These are phyloP conservation scores for Drosophila tripunctata DNA, from an alignment of 2,888 invertebrate genomes.

Conservation along the genomic window DNA sequence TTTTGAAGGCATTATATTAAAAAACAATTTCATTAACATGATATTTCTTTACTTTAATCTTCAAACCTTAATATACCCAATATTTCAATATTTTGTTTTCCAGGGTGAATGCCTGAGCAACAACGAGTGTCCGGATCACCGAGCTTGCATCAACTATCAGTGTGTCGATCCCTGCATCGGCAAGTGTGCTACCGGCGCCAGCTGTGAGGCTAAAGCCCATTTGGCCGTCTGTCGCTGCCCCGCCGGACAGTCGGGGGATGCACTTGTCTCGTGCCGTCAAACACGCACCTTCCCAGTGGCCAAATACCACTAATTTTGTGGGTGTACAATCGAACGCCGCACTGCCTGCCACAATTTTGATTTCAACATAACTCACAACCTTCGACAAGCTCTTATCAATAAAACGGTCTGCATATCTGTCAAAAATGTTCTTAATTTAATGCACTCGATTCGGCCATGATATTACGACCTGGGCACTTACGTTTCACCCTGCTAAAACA, in stretches of 20 bases:
- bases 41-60: no score
- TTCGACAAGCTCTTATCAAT: background rate
- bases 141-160: slow-evolving; percentile 91
- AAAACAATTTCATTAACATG: no score
- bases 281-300: slow-evolving; percentile 83
- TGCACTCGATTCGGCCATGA: slow-evolving; percentile 34
- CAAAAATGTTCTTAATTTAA: slow-evolving; percentile 30
- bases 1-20: no score
- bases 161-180: slow-evolving; percentile 91
- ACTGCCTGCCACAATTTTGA: slow-evolving; percentile 58
- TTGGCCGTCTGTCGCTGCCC: slow-evolving; percentile 93
- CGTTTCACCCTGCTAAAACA: slow-evolving; percentile 18
- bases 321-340: slow-evolving; percentile 47
- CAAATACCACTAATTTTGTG: slow-evolving; percentile 75
- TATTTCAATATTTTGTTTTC: background rate
- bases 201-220: slow-evolving; percentile 90
- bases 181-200: slow-evolving; percentile 91
- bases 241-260: slow-evolving; percentile 87
- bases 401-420: slow-evolving; percentile 1
- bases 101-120: slow-evolving; percentile 92
- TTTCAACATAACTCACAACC: background rate
- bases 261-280: slow-evolving; percentile 86
- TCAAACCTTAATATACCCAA: no score
- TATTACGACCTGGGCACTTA: slow-evolving; percentile 13
- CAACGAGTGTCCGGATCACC: slow-evolving; percentile 89